Evolutionary conservation across 2,797 vertebrate species (phyloP).

Genomic region (Diglossa cyanea): DNA sequence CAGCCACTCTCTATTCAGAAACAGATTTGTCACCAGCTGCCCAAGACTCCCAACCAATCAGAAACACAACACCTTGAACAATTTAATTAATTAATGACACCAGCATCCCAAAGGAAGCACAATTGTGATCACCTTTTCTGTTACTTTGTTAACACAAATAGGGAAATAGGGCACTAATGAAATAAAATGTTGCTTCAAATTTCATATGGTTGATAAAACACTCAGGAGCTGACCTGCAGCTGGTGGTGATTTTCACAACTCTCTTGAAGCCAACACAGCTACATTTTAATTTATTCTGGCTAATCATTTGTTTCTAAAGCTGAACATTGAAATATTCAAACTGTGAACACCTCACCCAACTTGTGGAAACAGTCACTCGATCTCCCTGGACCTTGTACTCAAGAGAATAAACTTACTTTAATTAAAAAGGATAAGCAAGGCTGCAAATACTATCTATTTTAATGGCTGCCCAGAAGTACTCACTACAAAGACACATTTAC

Average conservation of each 20-base stretch:
- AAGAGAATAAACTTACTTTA: neutral
- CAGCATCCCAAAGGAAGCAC: neutral
- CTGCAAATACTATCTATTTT: neutral
- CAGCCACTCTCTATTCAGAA: constrained; percentile 76
- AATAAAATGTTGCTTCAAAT: neutral
- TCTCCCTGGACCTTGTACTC: neutral
- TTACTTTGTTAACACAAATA: neutral
- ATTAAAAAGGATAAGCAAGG: neutral
- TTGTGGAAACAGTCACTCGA: neutral
- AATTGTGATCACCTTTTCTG: neutral
- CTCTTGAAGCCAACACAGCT: neutral
- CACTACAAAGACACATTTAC: neutral
- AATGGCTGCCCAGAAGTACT: neutral
- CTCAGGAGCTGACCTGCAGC: neutral
- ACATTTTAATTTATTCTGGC: neutral
- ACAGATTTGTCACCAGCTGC: neutral
- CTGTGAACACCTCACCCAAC: neutral
- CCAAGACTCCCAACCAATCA: neutral
- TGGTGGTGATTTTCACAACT: neutral
- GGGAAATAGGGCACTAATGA: neutral
- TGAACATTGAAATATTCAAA: neutral
- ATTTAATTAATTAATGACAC: neutral
- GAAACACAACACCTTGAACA: neutral
- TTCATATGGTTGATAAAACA: neutral
- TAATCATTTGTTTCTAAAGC: neutral